Conservation (phyloP, 2,797 vertebrate species). For the Pseudochromis fuscus region DNA sequence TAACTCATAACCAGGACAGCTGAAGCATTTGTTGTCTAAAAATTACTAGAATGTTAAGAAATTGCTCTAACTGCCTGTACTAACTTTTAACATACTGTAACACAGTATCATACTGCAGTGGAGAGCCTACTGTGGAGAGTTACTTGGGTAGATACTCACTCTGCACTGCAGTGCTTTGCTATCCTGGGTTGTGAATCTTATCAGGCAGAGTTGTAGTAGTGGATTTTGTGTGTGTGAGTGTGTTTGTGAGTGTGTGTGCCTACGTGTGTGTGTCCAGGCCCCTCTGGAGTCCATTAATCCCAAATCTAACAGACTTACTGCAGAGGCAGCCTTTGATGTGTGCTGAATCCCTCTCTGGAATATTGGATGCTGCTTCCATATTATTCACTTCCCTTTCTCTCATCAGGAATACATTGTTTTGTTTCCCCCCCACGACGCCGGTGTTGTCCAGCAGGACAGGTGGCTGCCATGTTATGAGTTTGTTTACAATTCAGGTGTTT, state of each 20-base stretch:
- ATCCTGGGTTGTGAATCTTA: slow-evolving; percentile 74
- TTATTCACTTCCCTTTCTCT: slow-evolving; percentile 67
- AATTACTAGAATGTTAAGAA: slow-evolving; percentile 49
- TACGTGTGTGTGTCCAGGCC: slow-evolving; percentile 75
- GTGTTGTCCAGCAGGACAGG: slow-evolving; percentile 71
- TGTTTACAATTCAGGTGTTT: slow-evolving; percentile 82
- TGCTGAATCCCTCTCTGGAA: slow-evolving; percentile 79
- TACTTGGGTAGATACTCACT: slow-evolving; percentile 68
- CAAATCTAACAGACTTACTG: slow-evolving; percentile 83
- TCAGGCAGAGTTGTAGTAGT: slow-evolving; percentile 70
- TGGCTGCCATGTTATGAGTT: slow-evolving; percentile 71
- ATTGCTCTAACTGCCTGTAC: slow-evolving; percentile 34
- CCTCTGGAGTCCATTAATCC: slow-evolving; percentile 85
- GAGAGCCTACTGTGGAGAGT: slow-evolving; percentile 58
- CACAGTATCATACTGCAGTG: slow-evolving; percentile 54
- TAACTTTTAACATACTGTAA: slow-evolving; percentile 49
- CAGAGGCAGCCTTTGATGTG: slow-evolving; percentile 83
- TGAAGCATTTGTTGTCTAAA: slow-evolving; percentile 21
- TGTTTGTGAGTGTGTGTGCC: slow-evolving; percentile 31
- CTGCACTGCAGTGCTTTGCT: slow-evolving; percentile 76
- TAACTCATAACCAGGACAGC: slow-evolving; percentile 25
- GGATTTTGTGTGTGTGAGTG: slow-evolving; percentile 61
- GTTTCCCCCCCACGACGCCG: slow-evolving; percentile 20
- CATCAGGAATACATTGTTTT: slow-evolving; percentile 66
- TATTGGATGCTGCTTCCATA: slow-evolving; percentile 75